Percentiles rank a stretch among this genome's conserved stretches.
Conservation (phyloP, 2,113 vertebrate species). For the Cranoglanis bouderius region DNA sequence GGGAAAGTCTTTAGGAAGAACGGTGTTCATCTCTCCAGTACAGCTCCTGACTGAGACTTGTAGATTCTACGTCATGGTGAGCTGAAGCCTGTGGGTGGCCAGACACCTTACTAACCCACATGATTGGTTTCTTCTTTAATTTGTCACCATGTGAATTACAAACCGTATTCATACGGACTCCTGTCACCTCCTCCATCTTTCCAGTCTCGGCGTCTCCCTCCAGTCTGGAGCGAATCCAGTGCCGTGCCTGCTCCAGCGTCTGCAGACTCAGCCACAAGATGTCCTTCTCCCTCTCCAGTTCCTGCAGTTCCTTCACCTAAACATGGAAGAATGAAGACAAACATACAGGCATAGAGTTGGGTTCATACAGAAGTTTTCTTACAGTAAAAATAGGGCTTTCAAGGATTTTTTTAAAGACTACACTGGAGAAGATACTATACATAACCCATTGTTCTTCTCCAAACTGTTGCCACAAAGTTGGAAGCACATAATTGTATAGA, state of each 20-base stretch:
- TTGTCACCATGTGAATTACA: not conserved
- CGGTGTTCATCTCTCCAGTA: not conserved
- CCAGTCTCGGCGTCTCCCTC: not conserved
- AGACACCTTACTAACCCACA: not conserved
- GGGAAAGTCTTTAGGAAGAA: not conserved
- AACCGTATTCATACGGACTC: not conserved
- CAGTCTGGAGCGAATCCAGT: not conserved
- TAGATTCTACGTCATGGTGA: not conserved
- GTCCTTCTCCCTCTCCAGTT: slow-evolving; percentile 46
- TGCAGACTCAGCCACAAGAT: slow-evolving; percentile 29
- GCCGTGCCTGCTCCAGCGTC: slow-evolving; percentile 5
- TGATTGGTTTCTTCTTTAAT: not conserved
- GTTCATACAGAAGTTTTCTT: not conserved
- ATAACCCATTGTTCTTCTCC: no score
- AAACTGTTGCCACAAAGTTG: no score
- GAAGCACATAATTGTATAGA: no score
- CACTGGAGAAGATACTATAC: not conserved
- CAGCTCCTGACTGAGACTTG: not conserved
- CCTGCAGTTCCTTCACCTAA: slow-evolving; percentile 44
- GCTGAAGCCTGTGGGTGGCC: not conserved
- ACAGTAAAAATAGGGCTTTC: not conserved
- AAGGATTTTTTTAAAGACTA: not conserved
- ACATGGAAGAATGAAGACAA: not conserved
- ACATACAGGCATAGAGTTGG: not conserved
- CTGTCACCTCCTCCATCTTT: not conserved